These are phyloP conservation scores for Rhinophrynus dorsalis DNA, from an alignment of 2,797 vertebrate species.

Conservation along the genomic window DNA sequence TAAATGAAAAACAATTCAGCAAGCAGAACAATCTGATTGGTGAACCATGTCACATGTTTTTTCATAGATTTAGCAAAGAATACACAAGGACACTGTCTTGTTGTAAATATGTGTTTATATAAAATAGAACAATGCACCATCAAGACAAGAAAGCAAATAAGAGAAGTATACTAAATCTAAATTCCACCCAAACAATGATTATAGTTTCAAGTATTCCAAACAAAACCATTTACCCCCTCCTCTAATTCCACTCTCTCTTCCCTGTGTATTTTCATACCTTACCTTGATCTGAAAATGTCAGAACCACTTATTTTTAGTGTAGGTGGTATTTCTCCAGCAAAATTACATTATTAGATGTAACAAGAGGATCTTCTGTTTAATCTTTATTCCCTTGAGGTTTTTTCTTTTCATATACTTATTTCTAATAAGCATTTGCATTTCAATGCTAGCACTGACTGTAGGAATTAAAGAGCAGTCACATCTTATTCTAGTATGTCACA, in stretches of 20 bases:
- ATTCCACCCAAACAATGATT: constrained; percentile 21
- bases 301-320: not conserved
- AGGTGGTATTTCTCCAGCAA: constrained; percentile 3
- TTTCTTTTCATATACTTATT: not conserved
- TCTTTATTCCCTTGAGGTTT: constrained; percentile 4
- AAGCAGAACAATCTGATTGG: not conserved
- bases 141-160: constrained; percentile 1
- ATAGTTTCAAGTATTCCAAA: constrained; percentile 13
- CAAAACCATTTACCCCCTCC: constrained; percentile 13
- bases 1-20: not conserved
- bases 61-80: not conserved
- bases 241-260: not conserved
- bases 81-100: not conserved
- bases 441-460: not conserved
- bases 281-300: constrained; percentile 36
- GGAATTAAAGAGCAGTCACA: constrained; percentile 10
- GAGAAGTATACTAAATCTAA: constrained; percentile 14
- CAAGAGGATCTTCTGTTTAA: constrained; percentile 12
- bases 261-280: not conserved
- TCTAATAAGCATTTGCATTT: not conserved
- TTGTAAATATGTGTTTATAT: not conserved
- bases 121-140: not conserved
- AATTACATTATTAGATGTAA: constrained; percentile 9
- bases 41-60: not conserved
- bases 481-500: constrained; percentile 21